Percentiles rank a stretch among this genome's conserved stretches.
Conservation (phyloP, 2,888 invertebrate genomes). For the Xanthia icteritia region DNA sequence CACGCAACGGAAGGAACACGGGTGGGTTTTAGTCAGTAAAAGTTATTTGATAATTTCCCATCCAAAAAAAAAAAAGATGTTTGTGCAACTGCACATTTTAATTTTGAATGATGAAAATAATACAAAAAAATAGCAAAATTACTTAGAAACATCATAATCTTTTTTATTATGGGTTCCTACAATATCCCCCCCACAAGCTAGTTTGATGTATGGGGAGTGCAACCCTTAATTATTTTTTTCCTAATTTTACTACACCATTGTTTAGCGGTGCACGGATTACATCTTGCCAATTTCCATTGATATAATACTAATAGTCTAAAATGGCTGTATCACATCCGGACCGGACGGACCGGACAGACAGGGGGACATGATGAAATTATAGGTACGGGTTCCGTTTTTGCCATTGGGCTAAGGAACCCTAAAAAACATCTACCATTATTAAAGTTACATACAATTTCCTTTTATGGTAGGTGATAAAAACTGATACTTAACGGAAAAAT, state of each 20-base stretch:
- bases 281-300: neutral
- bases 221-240: neutral
- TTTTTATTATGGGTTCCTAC: neutral
- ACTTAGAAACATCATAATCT: neutral
- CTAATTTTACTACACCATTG: neutral
- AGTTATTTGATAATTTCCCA: too few relatives aligned
- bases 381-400: neutral
- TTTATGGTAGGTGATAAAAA: conserved; percentile 18
- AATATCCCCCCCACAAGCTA: neutral
- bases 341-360: neutral
- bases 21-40: too few relatives aligned
- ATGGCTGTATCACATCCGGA: neutral
- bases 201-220: neutral
- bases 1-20: too few relatives aligned
- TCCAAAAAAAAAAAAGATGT: too few relatives aligned
- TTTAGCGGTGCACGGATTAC: neutral
- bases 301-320: neutral
- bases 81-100: neutral
- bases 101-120: neutral
- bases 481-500: conserved; percentile 2
- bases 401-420: neutral
- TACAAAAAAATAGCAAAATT: neutral
- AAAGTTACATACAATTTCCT: conserved; percentile 19
- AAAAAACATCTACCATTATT: neutral
- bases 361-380: neutral